A percentile compares a stretch with the other conserved stretches of the same genome.
Evolutionary conservation across 2,113 vertebrate species (phyloP).

Genomic region (Gorsachius goisagi): DNA sequence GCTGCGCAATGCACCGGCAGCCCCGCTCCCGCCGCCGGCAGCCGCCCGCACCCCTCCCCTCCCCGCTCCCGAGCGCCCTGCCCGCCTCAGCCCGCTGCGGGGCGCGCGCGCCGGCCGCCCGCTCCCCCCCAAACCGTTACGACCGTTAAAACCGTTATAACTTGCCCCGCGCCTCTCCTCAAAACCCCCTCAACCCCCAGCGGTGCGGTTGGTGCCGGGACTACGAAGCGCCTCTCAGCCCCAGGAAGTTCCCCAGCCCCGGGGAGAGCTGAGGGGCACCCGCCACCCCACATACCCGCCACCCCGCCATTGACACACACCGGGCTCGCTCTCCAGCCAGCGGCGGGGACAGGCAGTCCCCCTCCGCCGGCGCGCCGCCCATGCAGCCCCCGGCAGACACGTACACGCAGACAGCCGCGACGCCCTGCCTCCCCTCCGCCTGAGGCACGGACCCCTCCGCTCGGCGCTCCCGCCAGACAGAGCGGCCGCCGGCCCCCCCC

Average conservation of each 20-base stretch:
- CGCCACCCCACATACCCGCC: background rate
- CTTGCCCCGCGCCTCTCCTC: background rate
- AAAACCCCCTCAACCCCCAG: background rate
- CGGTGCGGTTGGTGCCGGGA: background rate
- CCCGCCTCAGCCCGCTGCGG: background rate
- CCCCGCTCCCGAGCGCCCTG: background rate
- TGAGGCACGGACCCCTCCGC: background rate
- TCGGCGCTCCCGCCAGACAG: background rate
- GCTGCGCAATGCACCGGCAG: background rate
- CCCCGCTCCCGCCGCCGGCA: background rate
- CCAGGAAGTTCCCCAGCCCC: background rate
- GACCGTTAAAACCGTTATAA: background rate
- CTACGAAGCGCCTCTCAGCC: background rate
- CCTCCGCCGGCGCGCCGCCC: background rate
- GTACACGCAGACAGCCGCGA: background rate
- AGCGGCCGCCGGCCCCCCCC: background rate
- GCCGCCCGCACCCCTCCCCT: background rate
- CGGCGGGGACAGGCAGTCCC: too few relatives aligned
- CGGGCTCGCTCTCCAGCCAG: background rate
- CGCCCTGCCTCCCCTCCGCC: background rate
- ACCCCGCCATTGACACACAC: background rate
- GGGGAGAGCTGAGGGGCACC: background rate
- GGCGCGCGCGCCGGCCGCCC: background rate
- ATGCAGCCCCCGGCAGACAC: background rate
- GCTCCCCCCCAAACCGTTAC: background rate